phyloP scores from a whole-genome alignment of 2,113 vertebrate species.

The Oncorhynchus nerka region DNA sequence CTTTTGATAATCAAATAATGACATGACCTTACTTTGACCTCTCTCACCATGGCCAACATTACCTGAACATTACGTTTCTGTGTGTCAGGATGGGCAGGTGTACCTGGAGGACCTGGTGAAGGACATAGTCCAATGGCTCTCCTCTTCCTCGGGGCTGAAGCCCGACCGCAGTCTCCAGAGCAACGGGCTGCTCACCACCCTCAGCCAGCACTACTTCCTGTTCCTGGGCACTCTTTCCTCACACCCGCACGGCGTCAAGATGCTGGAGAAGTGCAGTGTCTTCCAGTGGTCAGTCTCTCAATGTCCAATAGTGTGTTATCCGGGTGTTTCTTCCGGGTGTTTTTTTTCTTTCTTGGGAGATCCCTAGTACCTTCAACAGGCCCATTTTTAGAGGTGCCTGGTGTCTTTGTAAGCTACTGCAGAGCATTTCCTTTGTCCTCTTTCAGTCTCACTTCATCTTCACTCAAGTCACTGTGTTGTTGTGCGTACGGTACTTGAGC shows the following conservation, averaged over 20 bases:
- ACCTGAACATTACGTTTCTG: neutral
- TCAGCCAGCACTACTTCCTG: constrained; percentile 87
- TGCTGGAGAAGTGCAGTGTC: constrained; percentile 85
- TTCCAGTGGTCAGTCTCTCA: constrained; percentile 81
- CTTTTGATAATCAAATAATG: neutral
- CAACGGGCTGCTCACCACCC: constrained; percentile 82
- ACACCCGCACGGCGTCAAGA: constrained; percentile 83
- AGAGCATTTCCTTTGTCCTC: neutral
- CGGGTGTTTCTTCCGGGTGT: too few relatives aligned
- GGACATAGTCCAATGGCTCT: constrained; percentile 84
- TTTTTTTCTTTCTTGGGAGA: neutral
- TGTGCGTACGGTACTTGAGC: neutral
- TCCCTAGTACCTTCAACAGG: neutral
- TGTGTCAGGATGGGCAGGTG: constrained; percentile 79
- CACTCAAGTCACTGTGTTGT: neutral
- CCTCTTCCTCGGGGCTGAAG: constrained; percentile 77
- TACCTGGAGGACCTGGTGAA: constrained; percentile 86
- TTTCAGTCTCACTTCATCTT: too few relatives aligned
- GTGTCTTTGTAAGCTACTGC: neutral
- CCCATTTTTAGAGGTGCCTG: neutral
- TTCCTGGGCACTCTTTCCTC: constrained; percentile 85
- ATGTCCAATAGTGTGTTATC: neutral
- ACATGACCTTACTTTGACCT: neutral
- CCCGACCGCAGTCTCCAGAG: constrained; percentile 83
- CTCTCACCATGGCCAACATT: neutral